Conservation (phyloP, 2,797 vertebrate species). For the Psittacula echo region DNA sequence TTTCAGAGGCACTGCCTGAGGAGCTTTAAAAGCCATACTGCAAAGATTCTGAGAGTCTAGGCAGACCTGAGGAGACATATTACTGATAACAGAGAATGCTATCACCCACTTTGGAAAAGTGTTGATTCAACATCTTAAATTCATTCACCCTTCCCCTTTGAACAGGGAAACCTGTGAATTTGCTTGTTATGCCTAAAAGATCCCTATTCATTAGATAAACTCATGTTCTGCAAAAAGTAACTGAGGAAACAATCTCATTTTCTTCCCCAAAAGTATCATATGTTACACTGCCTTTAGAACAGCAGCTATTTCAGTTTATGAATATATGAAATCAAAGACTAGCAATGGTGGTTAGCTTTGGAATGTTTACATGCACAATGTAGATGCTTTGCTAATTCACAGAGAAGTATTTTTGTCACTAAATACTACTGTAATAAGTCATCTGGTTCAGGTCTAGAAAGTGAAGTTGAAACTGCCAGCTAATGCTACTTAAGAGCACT, state of each 20-base stretch:
- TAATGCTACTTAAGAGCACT: conserved; percentile 33
- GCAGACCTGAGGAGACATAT: neutral
- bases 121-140: neutral
- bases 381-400: neutral
- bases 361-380: neutral
- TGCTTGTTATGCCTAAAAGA: neutral
- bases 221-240: neutral
- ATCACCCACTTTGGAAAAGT: neutral
- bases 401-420: neutral
- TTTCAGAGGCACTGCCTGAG: neutral
- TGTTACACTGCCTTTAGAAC: neutral
- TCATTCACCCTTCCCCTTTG: neutral
- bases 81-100: neutral
- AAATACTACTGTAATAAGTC: neutral
- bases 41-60: neutral
- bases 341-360: neutral
- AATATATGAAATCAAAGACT: neutral
- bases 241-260: neutral
- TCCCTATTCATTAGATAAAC: neutral
- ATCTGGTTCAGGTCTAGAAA: conserved; percentile 33
- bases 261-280: neutral
- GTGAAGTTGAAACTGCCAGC: conserved; percentile 12
- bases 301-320: neutral
- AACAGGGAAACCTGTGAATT: neutral
- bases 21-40: neutral